Conservation (phyloP, 2,888 invertebrate genomes). For the Bembecia ichneumoniformis region DNA sequence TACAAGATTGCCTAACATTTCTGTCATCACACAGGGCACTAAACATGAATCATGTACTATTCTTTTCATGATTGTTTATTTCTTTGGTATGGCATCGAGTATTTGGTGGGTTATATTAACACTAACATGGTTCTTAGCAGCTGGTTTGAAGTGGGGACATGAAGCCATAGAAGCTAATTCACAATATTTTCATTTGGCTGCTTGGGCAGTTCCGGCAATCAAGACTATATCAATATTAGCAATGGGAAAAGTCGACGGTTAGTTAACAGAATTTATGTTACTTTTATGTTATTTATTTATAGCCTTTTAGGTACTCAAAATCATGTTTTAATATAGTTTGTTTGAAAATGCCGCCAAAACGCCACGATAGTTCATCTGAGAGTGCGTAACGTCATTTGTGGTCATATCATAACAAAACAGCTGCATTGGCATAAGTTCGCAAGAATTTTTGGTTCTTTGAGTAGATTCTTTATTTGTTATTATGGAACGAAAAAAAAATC, state of each 20-base stretch:
- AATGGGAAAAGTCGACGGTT: conserved; percentile 96
- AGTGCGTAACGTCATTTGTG: too few species aligned
- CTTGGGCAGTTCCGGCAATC: conserved; percentile 97
- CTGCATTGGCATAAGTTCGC: too few species aligned
- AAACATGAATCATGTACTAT: conserved; percentile 90
- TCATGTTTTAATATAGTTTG: too few species aligned
- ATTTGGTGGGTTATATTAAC: conserved; percentile 99
- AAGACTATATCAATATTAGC: conserved; percentile 96
- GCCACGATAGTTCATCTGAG: too few species aligned
- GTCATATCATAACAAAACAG: too few species aligned
- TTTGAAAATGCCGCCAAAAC: too few species aligned
- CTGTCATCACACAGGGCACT: conserved; percentile 90
- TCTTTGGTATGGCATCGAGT: conserved; percentile 96
- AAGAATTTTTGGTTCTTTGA: too few species aligned
- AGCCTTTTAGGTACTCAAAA: too few species aligned
- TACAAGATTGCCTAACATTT: conserved; percentile 81
- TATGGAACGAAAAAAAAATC: too few species aligned
- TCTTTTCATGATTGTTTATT: conserved; percentile 95
- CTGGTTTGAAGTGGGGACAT: conserved; percentile 97
- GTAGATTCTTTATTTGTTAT: too few species aligned
- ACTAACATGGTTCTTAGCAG: conserved; percentile 96
- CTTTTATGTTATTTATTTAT: too few species aligned
- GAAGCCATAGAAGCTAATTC: conserved; percentile 98
- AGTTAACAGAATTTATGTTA: conserved; percentile 20
- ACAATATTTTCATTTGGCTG: conserved; percentile 96